Conservation (phyloP, 2,888 invertebrate species). For the Catocala sponsa region DNA sequence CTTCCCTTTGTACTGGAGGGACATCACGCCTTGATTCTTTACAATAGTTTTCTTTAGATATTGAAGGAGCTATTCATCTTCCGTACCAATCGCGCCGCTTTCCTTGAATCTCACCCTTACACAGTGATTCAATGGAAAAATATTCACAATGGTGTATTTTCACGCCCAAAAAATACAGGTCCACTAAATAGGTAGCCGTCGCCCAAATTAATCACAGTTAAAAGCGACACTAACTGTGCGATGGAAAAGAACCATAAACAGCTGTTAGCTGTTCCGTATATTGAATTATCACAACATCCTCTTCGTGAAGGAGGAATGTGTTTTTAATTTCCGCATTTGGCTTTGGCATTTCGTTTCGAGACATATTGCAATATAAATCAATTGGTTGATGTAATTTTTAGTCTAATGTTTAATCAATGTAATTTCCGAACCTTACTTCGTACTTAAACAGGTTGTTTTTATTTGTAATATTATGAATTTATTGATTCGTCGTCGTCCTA, state of each 20-base stretch:
- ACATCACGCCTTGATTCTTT: too few relatives aligned
- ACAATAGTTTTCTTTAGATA: too few relatives aligned
- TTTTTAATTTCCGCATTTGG: slow-evolving; percentile 62
- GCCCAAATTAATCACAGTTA: slow-evolving; percentile 44
- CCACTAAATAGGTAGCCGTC: slow-evolving; percentile 41
- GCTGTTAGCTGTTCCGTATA: slow-evolving; percentile 55
- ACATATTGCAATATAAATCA: slow-evolving; percentile 40
- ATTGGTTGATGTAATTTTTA: slow-evolving; percentile 25
- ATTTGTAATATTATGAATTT: too few relatives aligned
- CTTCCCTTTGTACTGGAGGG: too few relatives aligned
- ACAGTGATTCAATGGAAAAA: slow-evolving; percentile 29
- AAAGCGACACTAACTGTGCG: slow-evolving; percentile 36
- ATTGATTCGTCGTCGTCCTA: too few relatives aligned
- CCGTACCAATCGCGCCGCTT: not conserved
- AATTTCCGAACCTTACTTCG: too few relatives aligned
- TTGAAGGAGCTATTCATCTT: not conserved
- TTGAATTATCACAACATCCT: slow-evolving; percentile 60
- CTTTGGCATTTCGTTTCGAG: slow-evolving; percentile 24
- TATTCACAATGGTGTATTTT: slow-evolving; percentile 36
- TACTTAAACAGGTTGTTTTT: too few relatives aligned
- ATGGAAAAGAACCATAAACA: slow-evolving; percentile 53
- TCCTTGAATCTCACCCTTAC: not conserved
- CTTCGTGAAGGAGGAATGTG: slow-evolving; percentile 31
- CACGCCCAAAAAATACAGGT: slow-evolving; percentile 35
- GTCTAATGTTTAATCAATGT: not conserved